Evolutionary conservation across 2,888 invertebrate genomes (phyloP).

Genomic region (Idaea aversata): DNA sequence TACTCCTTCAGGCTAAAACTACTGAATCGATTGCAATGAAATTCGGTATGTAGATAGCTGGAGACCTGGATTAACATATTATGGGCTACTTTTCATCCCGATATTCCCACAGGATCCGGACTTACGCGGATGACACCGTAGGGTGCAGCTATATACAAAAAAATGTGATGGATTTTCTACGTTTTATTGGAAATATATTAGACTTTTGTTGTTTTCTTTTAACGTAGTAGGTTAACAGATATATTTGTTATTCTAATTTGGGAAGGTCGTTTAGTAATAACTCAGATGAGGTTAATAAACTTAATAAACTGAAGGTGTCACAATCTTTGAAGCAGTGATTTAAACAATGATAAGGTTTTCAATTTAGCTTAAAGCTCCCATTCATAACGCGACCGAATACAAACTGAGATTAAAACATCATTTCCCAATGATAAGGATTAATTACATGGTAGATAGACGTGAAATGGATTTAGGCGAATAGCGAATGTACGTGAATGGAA

Average conservation of each 20-base stretch:
- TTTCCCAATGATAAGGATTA: conserved; percentile 26
- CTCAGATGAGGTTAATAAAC: conserved; percentile 24
- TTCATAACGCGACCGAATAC: conserved; percentile 16
- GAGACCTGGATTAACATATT: no score
- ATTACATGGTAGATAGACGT: conserved; percentile 15
- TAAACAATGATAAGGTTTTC: neutral
- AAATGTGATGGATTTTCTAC: conserved; percentile 6
- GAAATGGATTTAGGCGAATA: conserved; percentile 20
- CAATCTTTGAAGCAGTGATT: neutral
- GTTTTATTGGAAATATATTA: no score
- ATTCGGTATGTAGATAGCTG: no score
- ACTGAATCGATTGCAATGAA: no score
- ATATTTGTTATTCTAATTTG: neutral
- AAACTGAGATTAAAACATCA: conserved; percentile 22
- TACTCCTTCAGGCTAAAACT: no score
- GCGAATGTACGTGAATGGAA: conserved; percentile 22
- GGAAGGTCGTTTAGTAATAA: neutral
- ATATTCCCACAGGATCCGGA: no score
- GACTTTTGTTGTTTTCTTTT: no score
- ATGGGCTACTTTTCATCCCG: no score
- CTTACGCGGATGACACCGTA: no score
- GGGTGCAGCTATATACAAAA: conserved; percentile 24
- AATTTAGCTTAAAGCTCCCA: conserved; percentile 1
- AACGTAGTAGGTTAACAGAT: no score
- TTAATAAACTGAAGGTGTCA: conserved; percentile 4